Base-by-base conservation (phyloP, 2,113 vertebrate genomes). In the Misgurnus anguillicaudatus region DNA sequence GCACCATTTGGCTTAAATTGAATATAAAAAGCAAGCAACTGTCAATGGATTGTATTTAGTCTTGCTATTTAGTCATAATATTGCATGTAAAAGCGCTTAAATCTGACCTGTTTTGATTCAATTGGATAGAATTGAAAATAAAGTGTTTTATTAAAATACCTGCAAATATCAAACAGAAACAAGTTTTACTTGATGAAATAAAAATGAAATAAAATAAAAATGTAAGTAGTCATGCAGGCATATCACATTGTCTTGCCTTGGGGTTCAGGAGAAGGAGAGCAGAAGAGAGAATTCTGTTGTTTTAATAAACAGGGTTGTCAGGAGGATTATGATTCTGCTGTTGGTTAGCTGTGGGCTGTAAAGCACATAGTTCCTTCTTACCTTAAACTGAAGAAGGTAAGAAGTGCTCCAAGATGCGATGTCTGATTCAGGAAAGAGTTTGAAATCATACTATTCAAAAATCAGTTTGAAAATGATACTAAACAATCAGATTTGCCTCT, bases 271-370 rank as follows among this genome's bases (percentile, higher is more conserved):
- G 24, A 82, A 87, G 84, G 6, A 45, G 42, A 5, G 42, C 42
- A 45, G 42, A 45, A 45, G 3, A 45, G 5, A 45, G 42, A 86
- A 77, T 61, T 14, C 77, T 64, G 86, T 89, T 66, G 16, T 91
- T 89, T 88, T 13, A 81, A 58, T 80, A 78, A 69, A 71, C 17
- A 67, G 75, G 82, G 84, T 83, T 87, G 77, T 78, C 60, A 80
- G 83, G 82, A 85, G 85, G 87, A 85, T 83, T 82, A 64, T 8
- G 41, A 82, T 80, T 82, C 39, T 42, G 36, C 41, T 58, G 79
- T 62, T 55, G 71, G 69, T 61, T 53, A 72, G 71, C 2, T 82
- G 85, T 41, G 66, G 82, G 62, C 51, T 67, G 64, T 75, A 75
- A 85, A 67, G 84, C 19, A 48, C 14, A 77, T 81, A 62, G 82